Percentiles rank a stretch among this genome's conserved stretches.
Evolutionary conservation across 2,113 vertebrate genomes (phyloP).

Genomic region (Halcyon senegalensis): DNA sequence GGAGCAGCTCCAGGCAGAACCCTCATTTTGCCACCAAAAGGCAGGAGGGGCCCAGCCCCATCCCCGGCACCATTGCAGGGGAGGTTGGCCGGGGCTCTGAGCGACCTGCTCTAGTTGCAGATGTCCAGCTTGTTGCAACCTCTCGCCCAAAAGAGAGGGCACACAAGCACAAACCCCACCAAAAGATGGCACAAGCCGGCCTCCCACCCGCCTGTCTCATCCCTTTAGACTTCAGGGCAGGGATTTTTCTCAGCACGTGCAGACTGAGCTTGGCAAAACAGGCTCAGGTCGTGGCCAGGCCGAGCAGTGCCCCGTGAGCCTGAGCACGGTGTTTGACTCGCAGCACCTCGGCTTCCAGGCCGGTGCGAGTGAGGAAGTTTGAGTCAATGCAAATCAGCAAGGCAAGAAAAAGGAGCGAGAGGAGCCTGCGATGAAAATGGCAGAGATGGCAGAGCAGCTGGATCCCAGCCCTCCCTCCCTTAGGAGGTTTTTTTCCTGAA

Average conservation of each 20-base stretch:
- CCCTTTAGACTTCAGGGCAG: background rate
- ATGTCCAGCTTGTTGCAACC: too few species aligned
- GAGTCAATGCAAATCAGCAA: background rate
- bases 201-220: fast-evolving
- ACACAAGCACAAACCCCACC: background rate
- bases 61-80: too few species aligned
- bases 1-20: background rate
- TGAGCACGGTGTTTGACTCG: fast-evolving
- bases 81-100: too few species aligned
- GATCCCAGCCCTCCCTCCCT: background rate
- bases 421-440: background rate
- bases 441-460: background rate
- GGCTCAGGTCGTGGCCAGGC: background rate
- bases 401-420: background rate
- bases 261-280: background rate
- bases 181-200: fast-evolving
- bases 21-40: background rate
- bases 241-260: background rate
- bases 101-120: too few species aligned
- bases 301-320: background rate
- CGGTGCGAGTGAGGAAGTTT: background rate
- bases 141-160: background rate
- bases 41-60: background rate
- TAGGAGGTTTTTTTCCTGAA: too few species aligned
- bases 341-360: background rate